A percentile compares a stretch with the other conserved stretches of the same genome.
Conservation (phyloP, 1,140 invertebrate genomes). For the Heterodera schachtii region DNA sequence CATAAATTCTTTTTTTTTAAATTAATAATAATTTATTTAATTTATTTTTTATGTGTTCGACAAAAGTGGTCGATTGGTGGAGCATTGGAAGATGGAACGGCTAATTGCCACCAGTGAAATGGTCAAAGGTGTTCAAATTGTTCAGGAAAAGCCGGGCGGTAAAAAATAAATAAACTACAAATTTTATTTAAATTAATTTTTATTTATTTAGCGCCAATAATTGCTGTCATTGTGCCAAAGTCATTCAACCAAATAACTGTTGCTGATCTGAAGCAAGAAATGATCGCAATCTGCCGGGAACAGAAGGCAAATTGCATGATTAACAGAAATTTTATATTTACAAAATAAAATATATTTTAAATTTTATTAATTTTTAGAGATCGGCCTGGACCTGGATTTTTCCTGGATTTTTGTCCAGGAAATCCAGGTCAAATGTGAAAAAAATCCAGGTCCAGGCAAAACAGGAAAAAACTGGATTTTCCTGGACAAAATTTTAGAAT, state of each 20-base stretch:
- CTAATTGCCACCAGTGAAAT: slow-evolving; percentile 48
- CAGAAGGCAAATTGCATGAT: slow-evolving; percentile 41
- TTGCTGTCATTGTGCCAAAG: slow-evolving; percentile 59
- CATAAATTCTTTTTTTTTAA: not conserved
- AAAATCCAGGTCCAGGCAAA: no score
- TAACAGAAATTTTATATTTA: no score
- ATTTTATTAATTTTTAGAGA: no score
- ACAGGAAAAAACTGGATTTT: no score
- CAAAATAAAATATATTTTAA: no score
- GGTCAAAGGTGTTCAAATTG: slow-evolving; percentile 59
- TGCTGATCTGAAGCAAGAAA: slow-evolving; percentile 52
- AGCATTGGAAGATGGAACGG: slow-evolving; percentile 62
- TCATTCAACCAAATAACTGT: slow-evolving; percentile 15
- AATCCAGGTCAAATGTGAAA: no score
- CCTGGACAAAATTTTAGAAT: no score
- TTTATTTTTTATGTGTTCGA: slow-evolving; percentile 51
- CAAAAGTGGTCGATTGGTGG: slow-evolving; percentile 52
- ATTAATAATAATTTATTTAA: not conserved
- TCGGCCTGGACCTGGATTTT: no score
- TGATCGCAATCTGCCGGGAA: slow-evolving; percentile 50
- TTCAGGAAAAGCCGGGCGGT: slow-evolving; percentile 9
- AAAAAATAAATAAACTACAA: no score
- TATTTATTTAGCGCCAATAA: slow-evolving; percentile 52
- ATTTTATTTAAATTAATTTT: not conserved
- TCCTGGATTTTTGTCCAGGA: no score